Evolutionary conservation across 2,888 invertebrate genomes (phyloP).

Genomic region (Drosophila fulvimacula): DNA sequence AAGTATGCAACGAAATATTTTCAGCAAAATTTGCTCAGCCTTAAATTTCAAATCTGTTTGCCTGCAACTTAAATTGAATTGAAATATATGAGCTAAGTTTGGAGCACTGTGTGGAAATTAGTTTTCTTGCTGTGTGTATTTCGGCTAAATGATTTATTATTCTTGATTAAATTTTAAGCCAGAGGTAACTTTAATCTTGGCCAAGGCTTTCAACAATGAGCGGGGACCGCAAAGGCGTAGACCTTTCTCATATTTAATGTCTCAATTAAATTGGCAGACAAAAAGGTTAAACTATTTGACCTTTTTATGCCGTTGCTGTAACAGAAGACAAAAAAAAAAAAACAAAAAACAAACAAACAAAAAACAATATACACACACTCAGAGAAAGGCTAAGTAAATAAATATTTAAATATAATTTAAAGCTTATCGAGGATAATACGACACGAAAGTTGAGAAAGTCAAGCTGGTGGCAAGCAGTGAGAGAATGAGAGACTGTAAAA

Average conservation of each 20-base stretch:
- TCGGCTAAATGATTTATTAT: constrained; percentile 18
- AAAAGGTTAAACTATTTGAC: constrained; percentile 59
- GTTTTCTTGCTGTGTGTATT: background rate
- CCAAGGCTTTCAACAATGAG: constrained; percentile 5
- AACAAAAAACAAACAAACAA: constrained; percentile 1
- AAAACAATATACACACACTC: background rate
- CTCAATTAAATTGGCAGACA: constrained; percentile 49
- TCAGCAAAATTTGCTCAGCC: background rate
- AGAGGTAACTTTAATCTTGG: background rate
- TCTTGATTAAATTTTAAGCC: constrained; percentile 14
- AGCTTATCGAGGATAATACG: constrained; percentile 61
- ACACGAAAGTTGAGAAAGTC: constrained; percentile 47
- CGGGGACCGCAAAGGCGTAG: constrained; percentile 12
- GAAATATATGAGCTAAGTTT: constrained; percentile 3
- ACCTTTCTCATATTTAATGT: constrained; percentile 48
- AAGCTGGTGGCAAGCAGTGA: constrained; percentile 16
- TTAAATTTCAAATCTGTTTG: background rate
- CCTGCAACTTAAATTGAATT: background rate
- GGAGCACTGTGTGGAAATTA: constrained; percentile 1
- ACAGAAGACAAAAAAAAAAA: constrained; percentile 6
- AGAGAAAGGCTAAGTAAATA: constrained; percentile 38
- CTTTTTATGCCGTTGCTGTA: constrained; percentile 31
- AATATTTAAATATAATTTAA: constrained; percentile 66
- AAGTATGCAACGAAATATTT: constrained; percentile 1
- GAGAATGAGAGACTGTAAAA: background rate